Percentiles rank a stretch among this genome's conserved stretches.
Evolutionary conservation across 2,888 invertebrate genomes (phyloP).

Genomic region (Nephrotoma flavescens): DNA sequence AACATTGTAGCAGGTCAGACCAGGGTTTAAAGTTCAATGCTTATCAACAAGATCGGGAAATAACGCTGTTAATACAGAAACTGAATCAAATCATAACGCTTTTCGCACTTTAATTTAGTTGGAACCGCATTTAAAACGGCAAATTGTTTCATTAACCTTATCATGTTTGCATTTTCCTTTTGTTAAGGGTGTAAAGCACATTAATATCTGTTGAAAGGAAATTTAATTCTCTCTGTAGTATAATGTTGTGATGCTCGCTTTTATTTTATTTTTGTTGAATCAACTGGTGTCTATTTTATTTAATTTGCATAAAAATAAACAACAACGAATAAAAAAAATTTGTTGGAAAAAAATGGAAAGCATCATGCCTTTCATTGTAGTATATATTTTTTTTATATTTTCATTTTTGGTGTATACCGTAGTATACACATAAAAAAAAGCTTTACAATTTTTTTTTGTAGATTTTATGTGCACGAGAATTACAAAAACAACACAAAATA

Average conservation of each 20-base stretch:
- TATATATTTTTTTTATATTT: not conserved
- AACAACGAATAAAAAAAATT: not conserved
- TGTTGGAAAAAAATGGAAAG: not conserved
- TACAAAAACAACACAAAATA: not conserved
- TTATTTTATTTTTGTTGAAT: not conserved
- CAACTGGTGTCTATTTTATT: slow-evolving; percentile 6
- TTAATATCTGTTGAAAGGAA: not conserved
- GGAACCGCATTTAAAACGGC: not conserved
- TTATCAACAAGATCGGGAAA: too few relatives aligned
- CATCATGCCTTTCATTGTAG: not conserved
- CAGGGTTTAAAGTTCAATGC: too few relatives aligned
- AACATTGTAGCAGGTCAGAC: too few relatives aligned
- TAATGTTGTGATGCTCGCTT: not conserved
- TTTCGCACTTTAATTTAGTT: too few relatives aligned
- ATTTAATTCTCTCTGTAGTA: not conserved
- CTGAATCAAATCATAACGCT: too few relatives aligned
- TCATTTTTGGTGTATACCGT: not conserved
- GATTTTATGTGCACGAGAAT: not conserved
- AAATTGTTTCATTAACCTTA: not conserved
- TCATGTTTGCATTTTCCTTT: not conserved
- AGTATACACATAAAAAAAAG: not conserved
- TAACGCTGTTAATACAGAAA: too few relatives aligned
- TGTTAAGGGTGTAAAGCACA: not conserved
- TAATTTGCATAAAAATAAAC: slow-evolving; percentile 6
- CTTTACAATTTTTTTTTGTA: not conserved